These are phyloP conservation scores for Atherix ibis DNA, from an alignment of 2,888 invertebrate species.

Conservation along the genomic window DNA sequence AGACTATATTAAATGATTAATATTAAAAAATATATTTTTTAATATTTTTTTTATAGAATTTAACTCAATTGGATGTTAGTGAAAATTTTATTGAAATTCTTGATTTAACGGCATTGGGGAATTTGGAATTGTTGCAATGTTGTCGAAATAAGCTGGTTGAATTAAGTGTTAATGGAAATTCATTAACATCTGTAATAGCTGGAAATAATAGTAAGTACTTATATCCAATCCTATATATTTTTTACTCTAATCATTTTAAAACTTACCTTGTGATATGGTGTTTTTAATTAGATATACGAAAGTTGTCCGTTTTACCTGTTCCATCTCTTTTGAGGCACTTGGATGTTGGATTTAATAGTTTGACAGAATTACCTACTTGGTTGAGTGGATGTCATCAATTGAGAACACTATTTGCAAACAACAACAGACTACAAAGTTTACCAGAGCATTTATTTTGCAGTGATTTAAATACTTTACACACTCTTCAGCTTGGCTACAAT, in stretches of 20 bases:
- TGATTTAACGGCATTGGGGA: constrained; percentile 63
- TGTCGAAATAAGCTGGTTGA: constrained; percentile 61
- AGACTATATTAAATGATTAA: no score
- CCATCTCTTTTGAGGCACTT: constrained; percentile 59
- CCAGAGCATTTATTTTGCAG: constrained; percentile 61
- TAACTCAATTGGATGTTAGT: constrained; percentile 68
- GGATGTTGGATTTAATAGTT: constrained; percentile 62
- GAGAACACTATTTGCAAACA: constrained; percentile 55
- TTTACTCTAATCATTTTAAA: no score
- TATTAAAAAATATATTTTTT: no score
- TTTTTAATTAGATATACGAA: constrained; percentile 62
- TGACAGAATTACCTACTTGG: constrained; percentile 62
- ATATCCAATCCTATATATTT: background rate
- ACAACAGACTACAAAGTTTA: constrained; percentile 51
- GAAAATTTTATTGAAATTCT: constrained; percentile 70
- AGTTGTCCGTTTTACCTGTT: constrained; percentile 49
- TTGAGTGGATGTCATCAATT: constrained; percentile 55
- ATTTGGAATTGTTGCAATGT: constrained; percentile 60
- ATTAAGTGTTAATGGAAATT: constrained; percentile 60
- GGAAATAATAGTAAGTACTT: constrained; percentile 57
- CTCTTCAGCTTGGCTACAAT: constrained; percentile 62
- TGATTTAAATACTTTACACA: constrained; percentile 55
- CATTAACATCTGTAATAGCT: constrained; percentile 58
- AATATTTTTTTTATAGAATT: constrained; percentile 41
- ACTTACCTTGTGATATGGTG: no score